A percentile compares a stretch with the other conserved stretches of the same genome.
phyloP scores from a whole-genome alignment of 2,113 vertebrate species.

The Terrapene triunguis region DNA sequence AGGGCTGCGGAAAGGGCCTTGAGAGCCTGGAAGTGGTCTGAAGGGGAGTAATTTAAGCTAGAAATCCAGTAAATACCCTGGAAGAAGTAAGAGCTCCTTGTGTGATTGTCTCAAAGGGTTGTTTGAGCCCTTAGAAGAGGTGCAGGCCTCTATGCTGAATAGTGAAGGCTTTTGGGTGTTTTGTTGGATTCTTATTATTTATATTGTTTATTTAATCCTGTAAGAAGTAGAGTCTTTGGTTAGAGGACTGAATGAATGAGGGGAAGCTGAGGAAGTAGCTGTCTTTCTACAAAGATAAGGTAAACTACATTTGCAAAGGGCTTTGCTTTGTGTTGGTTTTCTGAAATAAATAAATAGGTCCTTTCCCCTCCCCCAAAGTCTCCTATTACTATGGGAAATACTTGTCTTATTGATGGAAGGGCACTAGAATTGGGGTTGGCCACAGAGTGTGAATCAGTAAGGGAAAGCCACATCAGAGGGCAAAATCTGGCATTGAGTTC shows the following conservation, averaged over 20 bases:
- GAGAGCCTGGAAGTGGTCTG: not conserved
- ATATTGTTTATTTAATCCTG: not conserved
- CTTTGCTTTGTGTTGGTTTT: not conserved
- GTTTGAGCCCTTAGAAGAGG: not conserved
- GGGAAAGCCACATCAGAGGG: not conserved
- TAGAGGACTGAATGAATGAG: not conserved
- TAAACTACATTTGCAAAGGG: not conserved
- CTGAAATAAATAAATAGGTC: not conserved
- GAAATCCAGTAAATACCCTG: not conserved
- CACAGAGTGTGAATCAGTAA: not conserved
- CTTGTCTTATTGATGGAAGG: not conserved
- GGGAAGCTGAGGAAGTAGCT: not conserved
- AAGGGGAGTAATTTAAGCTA: not conserved
- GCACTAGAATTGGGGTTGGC: not conserved
- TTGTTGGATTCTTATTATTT: not conserved
- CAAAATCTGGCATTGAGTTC: not conserved
- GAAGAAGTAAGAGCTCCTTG: not conserved
- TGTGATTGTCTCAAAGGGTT: not conserved
- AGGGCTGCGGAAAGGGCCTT: not conserved
- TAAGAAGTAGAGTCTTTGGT: not conserved
- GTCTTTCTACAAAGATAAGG: not conserved
- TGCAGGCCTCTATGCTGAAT: not conserved
- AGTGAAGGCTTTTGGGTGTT: not conserved
- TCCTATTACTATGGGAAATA: too few relatives aligned
- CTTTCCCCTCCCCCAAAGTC: too few relatives aligned